Base-by-base conservation (phyloP, 2,888 invertebrate species). In the Merodon equestris region DNA sequence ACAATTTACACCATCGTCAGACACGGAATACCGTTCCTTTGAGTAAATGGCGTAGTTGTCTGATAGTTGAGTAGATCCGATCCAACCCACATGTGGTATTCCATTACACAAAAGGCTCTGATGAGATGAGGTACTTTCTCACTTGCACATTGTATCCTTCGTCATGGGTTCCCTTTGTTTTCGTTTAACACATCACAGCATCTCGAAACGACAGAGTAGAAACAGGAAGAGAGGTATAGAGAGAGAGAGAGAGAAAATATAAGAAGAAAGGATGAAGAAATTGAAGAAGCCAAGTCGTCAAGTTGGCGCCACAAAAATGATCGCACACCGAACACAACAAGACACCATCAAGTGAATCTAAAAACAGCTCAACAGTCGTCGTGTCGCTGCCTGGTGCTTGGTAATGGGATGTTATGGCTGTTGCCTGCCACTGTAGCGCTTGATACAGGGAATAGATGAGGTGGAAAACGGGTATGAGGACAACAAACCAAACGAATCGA, bases 271-370 rank as follows among this genome's bases (percentile, higher is more conserved):
- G 60, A 56, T 50, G 57, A 44, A 48, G 68, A 58, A 54, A 61
- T 61, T 57, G 63, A 58, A 63, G 64, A 60, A 51, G 15, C 68
- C 13, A 27, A 67, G 64, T 73, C 79, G 79, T 79, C 79, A 66
- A 64, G 64, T 74, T 74, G 79, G 79, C 79, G 79, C 79, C 79
- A 79, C 60, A 64, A 68, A 68, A 73, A 64, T 64, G 79, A 79
- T 79, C 58, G 58, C 50, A 74, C 73, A 64, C 40, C 51, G 42
- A 56, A 66, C 56, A 27, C 27, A 60, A 66, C 34, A 66, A 57
- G 38, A 42, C 60, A 54, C 67, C 67, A 58, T 53, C 48, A 68
- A 60, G 44, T 40, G 58, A 60, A 72, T 36, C 57, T 66, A 57
- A 75, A 64, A 63, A 47, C 38, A 77, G 38, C 63, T 50, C 73